Evolutionary conservation across 2,113 vertebrate genomes (phyloP).

Genomic region (Corythornis cristatus): DNA sequence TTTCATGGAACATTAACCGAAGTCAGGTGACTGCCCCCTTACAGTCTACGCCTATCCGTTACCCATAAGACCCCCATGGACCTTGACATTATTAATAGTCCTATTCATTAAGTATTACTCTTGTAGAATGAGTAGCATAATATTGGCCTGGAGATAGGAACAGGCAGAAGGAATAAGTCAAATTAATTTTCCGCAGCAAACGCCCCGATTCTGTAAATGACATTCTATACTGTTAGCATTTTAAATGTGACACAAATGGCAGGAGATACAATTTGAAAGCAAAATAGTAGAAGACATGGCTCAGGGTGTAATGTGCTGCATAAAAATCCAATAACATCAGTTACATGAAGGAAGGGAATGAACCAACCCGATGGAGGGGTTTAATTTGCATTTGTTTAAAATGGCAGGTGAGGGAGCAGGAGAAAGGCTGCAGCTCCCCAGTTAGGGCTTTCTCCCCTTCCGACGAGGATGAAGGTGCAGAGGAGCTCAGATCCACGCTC

Average conservation of each 20-base stretch:
- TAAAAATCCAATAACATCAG: slow-evolving; percentile 80
- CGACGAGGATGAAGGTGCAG: accelerated
- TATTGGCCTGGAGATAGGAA: slow-evolving; percentile 94
- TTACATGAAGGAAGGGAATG: slow-evolving; percentile 68
- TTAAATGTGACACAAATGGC: slow-evolving; percentile 96
- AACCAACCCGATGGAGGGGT: slow-evolving; percentile 56
- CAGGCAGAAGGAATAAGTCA: slow-evolving; percentile 89
- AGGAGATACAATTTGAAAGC: slow-evolving; percentile 91
- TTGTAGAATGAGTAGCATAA: slow-evolving; percentile 96
- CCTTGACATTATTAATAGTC: slow-evolving; percentile 93
- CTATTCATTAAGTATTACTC: slow-evolving; percentile 98
- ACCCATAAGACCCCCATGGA: slow-evolving; percentile 88
- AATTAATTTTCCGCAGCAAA: slow-evolving; percentile 96
- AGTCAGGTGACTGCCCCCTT: slow-evolving; percentile 88
- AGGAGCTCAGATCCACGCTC: not conserved
- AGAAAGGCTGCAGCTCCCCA: slow-evolving; percentile 9
- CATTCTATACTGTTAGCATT: slow-evolving; percentile 94
- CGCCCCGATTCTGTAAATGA: slow-evolving; percentile 92
- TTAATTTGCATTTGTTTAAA: slow-evolving; percentile 78
- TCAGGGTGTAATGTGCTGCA: slow-evolving; percentile 80
- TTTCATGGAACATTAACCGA: slow-evolving; percentile 97
- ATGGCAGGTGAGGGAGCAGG: slow-evolving; percentile 67
- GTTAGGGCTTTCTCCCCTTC: not conserved
- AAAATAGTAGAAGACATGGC: slow-evolving; percentile 87
- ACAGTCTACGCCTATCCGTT: slow-evolving; percentile 86